Evolutionary conservation across 2,888 invertebrate genomes (phyloP).

Genomic region (Branchellion lobata): DNA sequence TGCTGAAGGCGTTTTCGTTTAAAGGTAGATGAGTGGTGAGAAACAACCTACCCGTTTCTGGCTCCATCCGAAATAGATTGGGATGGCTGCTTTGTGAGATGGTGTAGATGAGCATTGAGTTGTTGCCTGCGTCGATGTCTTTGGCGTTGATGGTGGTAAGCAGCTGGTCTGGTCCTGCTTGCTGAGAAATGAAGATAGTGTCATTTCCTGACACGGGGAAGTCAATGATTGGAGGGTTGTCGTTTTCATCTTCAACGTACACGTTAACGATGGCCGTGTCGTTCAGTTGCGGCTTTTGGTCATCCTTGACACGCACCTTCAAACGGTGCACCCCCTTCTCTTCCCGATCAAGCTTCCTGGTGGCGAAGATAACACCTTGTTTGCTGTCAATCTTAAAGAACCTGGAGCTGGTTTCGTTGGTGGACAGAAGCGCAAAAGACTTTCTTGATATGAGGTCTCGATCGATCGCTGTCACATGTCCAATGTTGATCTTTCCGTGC

Average conservation of each 20-base stretch:
- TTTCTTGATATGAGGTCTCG: conserved; percentile 33
- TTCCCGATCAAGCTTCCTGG: conserved; percentile 27
- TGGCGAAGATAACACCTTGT: conserved; percentile 25
- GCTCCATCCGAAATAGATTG: conserved; percentile 32
- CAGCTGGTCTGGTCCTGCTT: not conserved
- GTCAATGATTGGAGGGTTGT: conserved; percentile 41
- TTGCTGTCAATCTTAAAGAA: conserved; percentile 33
- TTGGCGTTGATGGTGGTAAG: conserved; percentile 36
- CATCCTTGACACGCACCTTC: conserved; percentile 39
- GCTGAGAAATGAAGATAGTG: conserved; percentile 34
- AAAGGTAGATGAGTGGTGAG: conserved; percentile 31
- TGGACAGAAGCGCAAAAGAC: conserved; percentile 16
- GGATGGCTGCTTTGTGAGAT: conserved; percentile 34
- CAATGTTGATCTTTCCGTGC: conserved; percentile 17
- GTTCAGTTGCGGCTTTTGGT: conserved; percentile 13
- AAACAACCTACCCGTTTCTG: conserved; percentile 13
- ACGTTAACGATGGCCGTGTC: conserved; percentile 28
- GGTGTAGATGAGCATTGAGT: conserved; percentile 34
- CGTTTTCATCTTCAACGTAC: conserved; percentile 40
- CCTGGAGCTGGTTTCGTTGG: not conserved
- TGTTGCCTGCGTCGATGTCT: conserved; percentile 42
- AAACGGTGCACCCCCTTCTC: conserved; percentile 23
- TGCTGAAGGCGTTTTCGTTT: conserved; percentile 18
- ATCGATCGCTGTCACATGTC: conserved; percentile 36
- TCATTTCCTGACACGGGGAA: conserved; percentile 43